Evolutionary conservation across 2,888 invertebrate genomes (phyloP), one percentile per base, ranked within the genome.

Genomic region (Cremastinae sp.): DNA sequence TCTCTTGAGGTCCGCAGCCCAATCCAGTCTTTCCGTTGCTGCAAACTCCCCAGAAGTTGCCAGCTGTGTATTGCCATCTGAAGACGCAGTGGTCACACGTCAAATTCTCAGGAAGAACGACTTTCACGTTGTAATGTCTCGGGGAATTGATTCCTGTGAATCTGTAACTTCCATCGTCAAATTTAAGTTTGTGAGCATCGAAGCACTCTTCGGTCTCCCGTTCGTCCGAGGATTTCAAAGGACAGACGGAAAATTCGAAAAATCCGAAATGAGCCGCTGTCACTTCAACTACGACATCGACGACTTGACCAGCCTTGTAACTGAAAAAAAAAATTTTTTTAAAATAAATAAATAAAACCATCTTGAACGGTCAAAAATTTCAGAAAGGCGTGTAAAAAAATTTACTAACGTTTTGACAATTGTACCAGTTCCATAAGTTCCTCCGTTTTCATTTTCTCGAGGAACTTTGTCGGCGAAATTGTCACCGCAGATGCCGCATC

Each of bases 401-500:
- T 4, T n/a, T 78, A 84, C 74, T 73, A 88, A 92, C 80, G 84
- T 87, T 80, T 84, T 81, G 0, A 91, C 91, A 59, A 92, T 91
- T 5, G 88, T 86, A 3, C 92, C 92, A 22, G 83, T 81, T 10
- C 91, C 91, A 79, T 89, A 92, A 22, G 77, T 80, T 28, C 92
- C 92, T 14, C 91, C 92, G 69, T 91, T 85, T 83, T 92, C 92
- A 80, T 92, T 90, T 9, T 86, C 83, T 65, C 92, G 88, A 0
- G 92, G 92, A 51, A 79, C 84, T 0, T 85, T 61, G 2, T 86
- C 72, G 1, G 88, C 85, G 75, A 89, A 92, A 75, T 90, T 86
- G 83, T 92, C 92, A 0, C 92, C 92, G 80, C 92, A 92, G 0
- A 90, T 69, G 0, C 92, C 92, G 79, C 92, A 92, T 70, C 88